Evolutionary conservation across 2,113 vertebrate genomes (phyloP), one percentile per base, ranked within the genome.

Genomic region (Festucalex cinctus): DNA sequence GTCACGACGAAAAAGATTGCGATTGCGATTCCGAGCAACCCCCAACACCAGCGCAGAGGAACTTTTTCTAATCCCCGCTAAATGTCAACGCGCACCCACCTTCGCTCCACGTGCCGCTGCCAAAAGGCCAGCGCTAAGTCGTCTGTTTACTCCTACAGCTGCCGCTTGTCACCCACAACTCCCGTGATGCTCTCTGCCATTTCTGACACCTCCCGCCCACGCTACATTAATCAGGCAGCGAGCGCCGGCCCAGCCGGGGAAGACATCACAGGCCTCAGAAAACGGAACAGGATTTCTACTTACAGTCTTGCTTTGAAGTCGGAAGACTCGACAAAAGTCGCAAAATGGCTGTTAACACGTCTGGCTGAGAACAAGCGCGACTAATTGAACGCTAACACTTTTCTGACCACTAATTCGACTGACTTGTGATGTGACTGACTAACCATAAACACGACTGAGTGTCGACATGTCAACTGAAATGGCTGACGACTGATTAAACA

Each of bases 91-190:
- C 20, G 72, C 59, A 41, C 58, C 26, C 32, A 81, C 85, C 78
- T 78, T 65, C 80, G 81, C 82, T 74, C 74, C 66, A 59, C 62
- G 79, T 65, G 77, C 70, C 84, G 80, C 88, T 77, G 84, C 78
- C 83, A 78, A 90, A 90, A 90, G 89, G 89, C 89, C 89, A 87
- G 80, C 77, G 86, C 86, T 89, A 89, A 87, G 86, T 90, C 89
- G 87, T 89, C 83, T 89, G 86, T 89, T 89, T 86, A 86, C 86
- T 89, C 83, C 82, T 77, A 81, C 89, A 89, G 89, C 85, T 88
- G 86, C 85, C 81, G 81, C 82, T 75, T 87, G 85, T 88, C 88
- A 86, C 84, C 85, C 81, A 85, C 82, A 82, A 89, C 85, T 90
- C 89, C 88, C 88, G 85, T 82, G 86, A 88, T 88, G 84, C 86